These are phyloP conservation scores for Ptychobarbus kaznakovi DNA, from an alignment of 2,797 vertebrate species.

Conservation along the genomic window DNA sequence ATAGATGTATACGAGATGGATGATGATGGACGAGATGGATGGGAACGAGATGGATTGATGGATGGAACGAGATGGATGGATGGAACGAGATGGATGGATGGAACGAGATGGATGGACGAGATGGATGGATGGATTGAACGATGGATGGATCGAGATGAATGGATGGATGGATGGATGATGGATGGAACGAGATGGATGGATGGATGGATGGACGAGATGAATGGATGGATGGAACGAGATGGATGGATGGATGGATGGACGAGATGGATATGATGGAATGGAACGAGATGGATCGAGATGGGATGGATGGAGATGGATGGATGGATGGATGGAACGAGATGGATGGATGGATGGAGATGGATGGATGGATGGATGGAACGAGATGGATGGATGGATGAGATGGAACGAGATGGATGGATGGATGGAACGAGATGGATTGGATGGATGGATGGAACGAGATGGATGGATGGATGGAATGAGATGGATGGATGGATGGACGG, in stretches of 20 bases:
- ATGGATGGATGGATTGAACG: too few relatives aligned
- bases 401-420: neutral
- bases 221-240: neutral
- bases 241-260: neutral
- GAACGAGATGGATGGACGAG: neutral
- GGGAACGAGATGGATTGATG: too few relatives aligned
- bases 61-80: too few relatives aligned
- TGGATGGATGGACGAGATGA: too few relatives aligned
- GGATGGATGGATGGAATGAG: neutral
- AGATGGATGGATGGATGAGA: neutral
- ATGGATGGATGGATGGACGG: neutral
- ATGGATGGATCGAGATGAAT: neutral
- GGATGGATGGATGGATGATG: too few relatives aligned
- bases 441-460: neutral
- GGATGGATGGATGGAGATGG: accelerated
- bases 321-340: neutral
- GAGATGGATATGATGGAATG: neutral
- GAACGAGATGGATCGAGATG: too few relatives aligned
- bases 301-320: neutral
- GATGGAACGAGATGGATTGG: too few relatives aligned
- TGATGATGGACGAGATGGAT: neutral
- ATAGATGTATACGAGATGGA: too few relatives aligned
- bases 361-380: neutral
- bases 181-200: too few relatives aligned
- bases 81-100: neutral